Conservation (phyloP, 2,113 vertebrate genomes). For the Clarias magur region DNA sequence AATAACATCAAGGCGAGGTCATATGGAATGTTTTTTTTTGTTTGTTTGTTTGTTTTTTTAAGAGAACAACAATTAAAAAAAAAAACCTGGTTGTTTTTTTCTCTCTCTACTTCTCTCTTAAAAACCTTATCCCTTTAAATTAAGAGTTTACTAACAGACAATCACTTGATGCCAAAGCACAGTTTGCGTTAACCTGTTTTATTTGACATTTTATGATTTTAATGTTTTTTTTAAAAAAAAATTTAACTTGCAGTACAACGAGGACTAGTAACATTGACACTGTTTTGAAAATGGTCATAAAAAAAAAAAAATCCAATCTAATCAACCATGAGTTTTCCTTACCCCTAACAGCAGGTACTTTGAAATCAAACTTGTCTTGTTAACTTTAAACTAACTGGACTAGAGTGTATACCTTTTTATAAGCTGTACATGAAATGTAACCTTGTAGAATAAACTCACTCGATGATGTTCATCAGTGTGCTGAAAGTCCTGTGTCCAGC, state of each 20-base stretch:
- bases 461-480: not conserved
- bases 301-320: not conserved
- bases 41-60: not conserved
- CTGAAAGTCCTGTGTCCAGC: not conserved
- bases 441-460: not conserved
- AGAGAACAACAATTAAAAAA: not conserved
- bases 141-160: slow-evolving; percentile 47
- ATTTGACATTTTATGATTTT: not conserved
- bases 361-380: not conserved
- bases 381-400: not conserved
- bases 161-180: slow-evolving; percentile 52
- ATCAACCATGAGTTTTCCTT: not conserved
- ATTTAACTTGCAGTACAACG: not conserved
- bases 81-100: not conserved
- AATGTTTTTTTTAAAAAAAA: not conserved
- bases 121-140: not conserved
- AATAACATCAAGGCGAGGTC: not conserved
- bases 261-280: not conserved
- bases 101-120: not conserved
- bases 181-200: not conserved
- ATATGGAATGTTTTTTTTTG: not conserved
- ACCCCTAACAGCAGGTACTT: not conserved
- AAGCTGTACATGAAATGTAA: not conserved
- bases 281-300: not conserved
- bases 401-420: not conserved